These are phyloP conservation scores for Gasterosteus nipponicus DNA, from an alignment of 2,113 vertebrate genomes.

Conservation along the genomic window DNA sequence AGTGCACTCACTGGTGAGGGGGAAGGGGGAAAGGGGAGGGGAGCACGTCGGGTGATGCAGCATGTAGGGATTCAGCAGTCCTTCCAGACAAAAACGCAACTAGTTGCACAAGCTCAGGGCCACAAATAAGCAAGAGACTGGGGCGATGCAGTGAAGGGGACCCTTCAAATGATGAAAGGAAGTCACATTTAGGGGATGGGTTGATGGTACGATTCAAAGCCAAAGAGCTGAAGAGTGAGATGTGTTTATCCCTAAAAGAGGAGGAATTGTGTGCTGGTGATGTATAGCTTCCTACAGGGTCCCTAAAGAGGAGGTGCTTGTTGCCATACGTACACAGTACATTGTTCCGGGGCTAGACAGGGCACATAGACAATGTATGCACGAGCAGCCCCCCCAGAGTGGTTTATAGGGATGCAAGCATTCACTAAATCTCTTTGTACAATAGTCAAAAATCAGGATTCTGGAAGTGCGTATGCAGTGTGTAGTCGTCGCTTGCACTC, in stretches of 20 bases:
- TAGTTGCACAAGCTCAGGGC: conserved; percentile 30
- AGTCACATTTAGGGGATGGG: conserved; percentile 55
- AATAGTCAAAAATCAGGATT: conserved; percentile 32
- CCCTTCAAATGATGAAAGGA: conserved; percentile 31
- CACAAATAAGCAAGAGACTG: conserved; percentile 26
- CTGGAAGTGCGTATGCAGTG: conserved; percentile 37
- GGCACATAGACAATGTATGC: conserved; percentile 31
- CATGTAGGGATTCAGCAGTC: conserved; percentile 50
- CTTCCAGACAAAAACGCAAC: conserved; percentile 25
- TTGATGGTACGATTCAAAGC: conserved; percentile 9
- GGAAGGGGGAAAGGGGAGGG: conserved; percentile 38
- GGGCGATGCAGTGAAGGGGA: neutral
- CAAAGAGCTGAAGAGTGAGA: conserved; percentile 24
- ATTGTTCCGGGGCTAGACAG: conserved; percentile 35
- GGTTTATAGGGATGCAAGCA: conserved; percentile 47
- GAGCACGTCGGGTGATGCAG: conserved; percentile 38
- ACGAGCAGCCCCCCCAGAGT: conserved; percentile 40
- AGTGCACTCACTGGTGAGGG: conserved; percentile 75
- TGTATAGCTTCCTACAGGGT: conserved; percentile 49
- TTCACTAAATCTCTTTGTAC: conserved; percentile 42
- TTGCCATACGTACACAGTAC: conserved; percentile 46
- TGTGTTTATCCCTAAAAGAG: conserved; percentile 14
- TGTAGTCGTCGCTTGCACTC: conserved; percentile 32
- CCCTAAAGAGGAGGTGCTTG: conserved; percentile 40
- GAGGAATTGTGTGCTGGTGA: conserved; percentile 63